phyloP scores from a whole-genome alignment of 1,140 invertebrate genomes.

The Thaumatotibia leucotreta region DNA sequence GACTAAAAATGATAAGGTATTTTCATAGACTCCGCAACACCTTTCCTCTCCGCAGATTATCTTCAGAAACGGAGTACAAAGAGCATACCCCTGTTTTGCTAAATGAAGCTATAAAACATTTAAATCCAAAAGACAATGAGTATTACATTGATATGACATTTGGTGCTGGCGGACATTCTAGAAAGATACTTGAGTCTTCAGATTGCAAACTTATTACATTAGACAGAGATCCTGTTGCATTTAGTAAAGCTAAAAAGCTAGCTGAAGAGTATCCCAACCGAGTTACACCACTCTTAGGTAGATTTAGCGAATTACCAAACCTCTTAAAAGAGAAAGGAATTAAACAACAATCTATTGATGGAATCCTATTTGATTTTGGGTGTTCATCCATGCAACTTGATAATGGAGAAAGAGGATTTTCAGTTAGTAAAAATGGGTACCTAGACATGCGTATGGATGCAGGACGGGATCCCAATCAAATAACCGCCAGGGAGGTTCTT shows the following conservation, averaged over 20 bases:
- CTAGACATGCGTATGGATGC: conserved; percentile 98
- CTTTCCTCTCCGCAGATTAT: conserved; percentile 23
- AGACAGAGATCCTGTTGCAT: conserved; percentile 91
- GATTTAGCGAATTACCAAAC: conserved; percentile 90
- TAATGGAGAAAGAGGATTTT: conserved; percentile 88
- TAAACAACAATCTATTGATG: conserved; percentile 84
- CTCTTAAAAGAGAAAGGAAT: conserved; percentile 81
- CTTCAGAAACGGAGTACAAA: conserved; percentile 43
- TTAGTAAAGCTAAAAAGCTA: conserved; percentile 81
- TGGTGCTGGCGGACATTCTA: conserved; percentile 93
- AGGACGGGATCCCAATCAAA: conserved; percentile 80
- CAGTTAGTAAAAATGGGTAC: conserved; percentile 88
- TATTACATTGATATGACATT: conserved; percentile 94
- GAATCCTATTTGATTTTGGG: conserved; percentile 95
- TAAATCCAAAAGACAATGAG: conserved; percentile 80
- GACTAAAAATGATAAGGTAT: conserved; percentile 48
- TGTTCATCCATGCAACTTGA: conserved; percentile 98
- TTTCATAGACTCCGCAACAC: conserved; percentile 20
- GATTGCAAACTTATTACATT: conserved; percentile 86
- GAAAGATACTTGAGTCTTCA: conserved; percentile 78
- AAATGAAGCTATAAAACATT: conserved; percentile 82
- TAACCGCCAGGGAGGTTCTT: conserved; percentile 92
- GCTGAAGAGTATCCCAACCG: conserved; percentile 81
- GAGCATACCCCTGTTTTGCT: conserved; percentile 85
- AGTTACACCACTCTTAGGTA: conserved; percentile 87